A percentile compares a stretch with the other conserved stretches of the same genome.
phyloP scores from a whole-genome alignment of 2,888 invertebrate genomes.

The Gymnosoma rotundatum region DNA sequence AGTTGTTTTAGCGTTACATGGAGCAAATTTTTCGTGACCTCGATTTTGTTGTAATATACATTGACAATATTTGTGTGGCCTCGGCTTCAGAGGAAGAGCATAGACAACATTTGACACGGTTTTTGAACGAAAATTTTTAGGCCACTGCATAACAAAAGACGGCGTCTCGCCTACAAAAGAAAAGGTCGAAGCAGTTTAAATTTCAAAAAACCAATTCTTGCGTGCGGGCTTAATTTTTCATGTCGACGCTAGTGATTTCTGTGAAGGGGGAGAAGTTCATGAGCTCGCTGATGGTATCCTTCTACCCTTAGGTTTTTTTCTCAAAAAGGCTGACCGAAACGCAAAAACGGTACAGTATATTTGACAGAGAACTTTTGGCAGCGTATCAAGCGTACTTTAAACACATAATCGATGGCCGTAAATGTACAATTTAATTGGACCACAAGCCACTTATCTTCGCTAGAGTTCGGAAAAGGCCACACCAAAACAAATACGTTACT shows the following conservation, averaged over 20 bases:
- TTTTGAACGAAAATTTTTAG: conserved; percentile 70
- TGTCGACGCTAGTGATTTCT: conserved; percentile 61
- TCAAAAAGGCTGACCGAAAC: conserved; percentile 34
- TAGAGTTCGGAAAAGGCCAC: conserved; percentile 35
- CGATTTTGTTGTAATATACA: conserved; percentile 72
- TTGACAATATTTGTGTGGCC: conserved; percentile 69
- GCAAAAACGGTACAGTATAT: conserved; percentile 22
- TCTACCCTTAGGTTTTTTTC: conserved; percentile 41
- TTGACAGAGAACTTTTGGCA: conserved; percentile 26
- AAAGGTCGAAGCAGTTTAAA: conserved; percentile 57
- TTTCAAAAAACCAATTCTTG: conserved; percentile 53
- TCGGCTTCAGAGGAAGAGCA: conserved; percentile 69
- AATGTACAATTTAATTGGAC: conserved; percentile 23
- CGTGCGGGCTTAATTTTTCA: conserved; percentile 21
- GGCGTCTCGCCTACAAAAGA: conserved; percentile 47
- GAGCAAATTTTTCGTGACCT: conserved; percentile 71
- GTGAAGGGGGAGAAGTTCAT: conserved; percentile 59
- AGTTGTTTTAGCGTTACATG: conserved; percentile 72
- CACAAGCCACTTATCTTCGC: conserved; percentile 44
- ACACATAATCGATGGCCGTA: conserved; percentile 9
- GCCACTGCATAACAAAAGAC: conserved; percentile 45
- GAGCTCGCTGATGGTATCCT: conserved; percentile 14
- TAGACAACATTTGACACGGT: too few species aligned
- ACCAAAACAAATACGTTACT: conserved; percentile 10
- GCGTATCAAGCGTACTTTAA: too few species aligned